Base-by-base conservation (phyloP, 2,888 invertebrate species). In the Dysmachus trigonus region DNA sequence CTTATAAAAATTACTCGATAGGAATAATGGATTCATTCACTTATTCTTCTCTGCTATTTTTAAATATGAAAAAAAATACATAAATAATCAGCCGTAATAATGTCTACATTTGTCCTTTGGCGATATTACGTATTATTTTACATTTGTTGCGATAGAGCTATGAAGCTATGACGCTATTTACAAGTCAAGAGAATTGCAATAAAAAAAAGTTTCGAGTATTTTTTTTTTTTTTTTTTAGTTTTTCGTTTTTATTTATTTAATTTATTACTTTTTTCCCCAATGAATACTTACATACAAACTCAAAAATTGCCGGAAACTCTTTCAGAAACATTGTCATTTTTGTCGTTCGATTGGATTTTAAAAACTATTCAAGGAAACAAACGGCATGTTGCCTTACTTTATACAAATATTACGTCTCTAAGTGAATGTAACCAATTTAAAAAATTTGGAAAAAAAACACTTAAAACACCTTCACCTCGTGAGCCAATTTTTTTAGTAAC, bases 71-170 rank as follows among this genome's bases (percentile, higher is more conserved):
- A 62, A 3, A 41, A 62, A 62, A 51, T 38, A 51, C n/a, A 18
- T 51, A 51, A 18, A 51, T 18, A 62, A 62, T 13, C 62, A 10
- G 62, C 62, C 10, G 10, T 22, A 62, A 62, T 27, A 62, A 62
- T 22, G 7, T 62, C 62, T 27, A 62, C 13, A 62, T 22, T 62
- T 62, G 2, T 62, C 62, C 62, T 77, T 77, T 77, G 77, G 77
- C 77, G 77, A 77, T 47, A 77, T 77, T 77, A 77, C 77, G 77
- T 47, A 77, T 76, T 76, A 76, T 77, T 47, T 77, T 77, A 77
- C 77, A 77, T 5, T 22, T 76, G 77, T 77, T 77, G 41, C 77
- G 77, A 77, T 77, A 41, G 47, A 77, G 27, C 47, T 77, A 77
- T 77, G 51, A 62, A 62, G 62, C 62, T 77, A 77, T 77, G 77